Base-by-base conservation (phyloP, 1,140 invertebrate species). In the Calephelis nemesis region DNA sequence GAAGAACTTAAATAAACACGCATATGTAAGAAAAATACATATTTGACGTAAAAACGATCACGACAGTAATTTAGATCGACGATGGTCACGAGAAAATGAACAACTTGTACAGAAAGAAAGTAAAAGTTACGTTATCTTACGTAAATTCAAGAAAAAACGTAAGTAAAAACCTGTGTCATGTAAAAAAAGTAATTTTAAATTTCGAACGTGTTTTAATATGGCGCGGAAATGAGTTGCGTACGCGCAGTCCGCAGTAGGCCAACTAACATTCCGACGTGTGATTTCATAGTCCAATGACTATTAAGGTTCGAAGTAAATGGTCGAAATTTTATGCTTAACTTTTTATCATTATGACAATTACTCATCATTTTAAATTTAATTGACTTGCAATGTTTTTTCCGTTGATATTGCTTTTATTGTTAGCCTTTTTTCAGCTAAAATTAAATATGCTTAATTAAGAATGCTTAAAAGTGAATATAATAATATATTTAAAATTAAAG, bases 271-370 rank as follows among this genome's bases (percentile, higher is more conserved):
- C 78, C 79, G 42, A 81, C 78, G 79, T 78, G 79, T 81, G 78
- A 82, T 76, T 83, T 79, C 81, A 83, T 83, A 81, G 75, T 82
- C 70, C 76, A 77, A 73, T 74, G 72, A 70, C 67, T 66, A 74
- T 77, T 70, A 73, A 65, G 75, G 78, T 76, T 79, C 78, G 76
- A 77, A 72, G 78, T 85, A 89, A 87, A 85, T 82, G 71, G 72
- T 70, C 75, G 75, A 84, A 66, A 73, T 45, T 45, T 77, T 72
- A 60, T 40, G 30, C 6, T 7, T n/a, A 40, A 40, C 39, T 40
- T 60, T 60, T 58, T 10, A 58, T 81, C 73, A 76, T 70, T 70
- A 75, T 75, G 72, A 70, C 81, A 82, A 80, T 82, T 74, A 80
- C 72, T 73, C 75, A 45, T 45, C 42, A 9, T 45, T 45, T 45